These are phyloP conservation scores for Sylvilagus bachmani DNA, from an alignment of 2,113 vertebrate species.

Conservation along the genomic window DNA sequence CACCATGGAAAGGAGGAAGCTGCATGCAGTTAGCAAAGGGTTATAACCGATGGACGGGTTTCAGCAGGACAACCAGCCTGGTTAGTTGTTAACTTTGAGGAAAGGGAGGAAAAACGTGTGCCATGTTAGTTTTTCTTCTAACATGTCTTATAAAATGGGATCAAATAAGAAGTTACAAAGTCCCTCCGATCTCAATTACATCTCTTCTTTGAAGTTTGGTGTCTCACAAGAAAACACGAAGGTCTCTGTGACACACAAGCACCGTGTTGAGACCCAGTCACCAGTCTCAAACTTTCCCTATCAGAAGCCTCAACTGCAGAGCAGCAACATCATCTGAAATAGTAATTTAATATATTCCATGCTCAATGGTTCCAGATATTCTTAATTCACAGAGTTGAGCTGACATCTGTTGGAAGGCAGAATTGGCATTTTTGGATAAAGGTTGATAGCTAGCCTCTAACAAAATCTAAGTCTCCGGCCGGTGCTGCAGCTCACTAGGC, in stretches of 20 bases:
- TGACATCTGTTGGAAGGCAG: background rate
- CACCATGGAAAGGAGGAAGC: slow-evolving; percentile 68
- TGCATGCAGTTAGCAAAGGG: slow-evolving; percentile 78
- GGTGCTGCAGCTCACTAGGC: no score
- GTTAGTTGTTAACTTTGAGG: slow-evolving; percentile 41
- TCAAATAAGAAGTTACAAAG: background rate
- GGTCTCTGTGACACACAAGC: background rate
- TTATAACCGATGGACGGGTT: background rate
- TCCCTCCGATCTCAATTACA: background rate
- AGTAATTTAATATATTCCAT: background rate
- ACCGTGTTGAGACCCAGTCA: background rate
- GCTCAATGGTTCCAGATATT: background rate
- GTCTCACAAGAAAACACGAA: background rate
- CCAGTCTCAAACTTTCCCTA: background rate
- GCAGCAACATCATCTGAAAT: background rate
- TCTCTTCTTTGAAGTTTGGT: background rate
- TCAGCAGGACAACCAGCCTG: background rate
- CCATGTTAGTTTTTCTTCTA: slow-evolving; percentile 60
- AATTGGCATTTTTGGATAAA: slow-evolving; percentile 4
- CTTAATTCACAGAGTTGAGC: background rate
- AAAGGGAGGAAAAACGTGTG: background rate
- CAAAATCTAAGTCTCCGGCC: no score
- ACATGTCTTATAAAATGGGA: slow-evolving; percentile 50
- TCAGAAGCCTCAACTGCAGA: background rate
- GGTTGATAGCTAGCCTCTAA: background rate